Percentiles rank a stretch among this genome's conserved stretches.
phyloP scores from a whole-genome alignment of 2,888 invertebrate genomes.

The Leptopterna dolabrata region DNA sequence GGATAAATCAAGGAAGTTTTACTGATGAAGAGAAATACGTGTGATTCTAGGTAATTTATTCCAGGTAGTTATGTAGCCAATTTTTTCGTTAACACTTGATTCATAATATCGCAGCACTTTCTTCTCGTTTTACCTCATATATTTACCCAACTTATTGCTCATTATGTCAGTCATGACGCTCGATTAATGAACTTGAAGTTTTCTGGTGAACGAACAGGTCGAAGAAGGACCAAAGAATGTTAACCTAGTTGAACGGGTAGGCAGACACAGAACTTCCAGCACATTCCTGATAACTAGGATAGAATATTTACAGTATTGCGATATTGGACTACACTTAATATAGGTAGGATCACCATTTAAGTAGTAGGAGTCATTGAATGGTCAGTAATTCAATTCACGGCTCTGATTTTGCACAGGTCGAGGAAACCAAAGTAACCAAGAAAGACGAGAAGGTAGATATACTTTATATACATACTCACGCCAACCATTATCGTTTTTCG shows the following conservation, averaged over 20 bases:
- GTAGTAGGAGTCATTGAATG: too few relatives aligned
- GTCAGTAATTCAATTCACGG: not conserved
- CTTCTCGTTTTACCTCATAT: too few relatives aligned
- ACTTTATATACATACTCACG: not conserved
- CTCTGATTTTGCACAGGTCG: not conserved
- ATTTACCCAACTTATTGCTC: not conserved
- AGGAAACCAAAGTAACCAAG: conserved; percentile 13
- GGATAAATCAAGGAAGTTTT: too few relatives aligned
- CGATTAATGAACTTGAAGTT: not conserved
- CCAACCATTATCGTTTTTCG: not conserved
- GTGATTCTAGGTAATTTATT: too few relatives aligned
- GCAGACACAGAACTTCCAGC: too few relatives aligned
- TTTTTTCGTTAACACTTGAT: too few relatives aligned
- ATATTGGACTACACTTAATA: too few relatives aligned
- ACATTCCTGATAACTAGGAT: too few relatives aligned
- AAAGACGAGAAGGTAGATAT: conserved; percentile 19
- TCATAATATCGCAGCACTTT: too few relatives aligned
- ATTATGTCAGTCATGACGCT: not conserved
- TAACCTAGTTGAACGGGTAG: not conserved
- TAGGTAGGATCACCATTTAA: too few relatives aligned
- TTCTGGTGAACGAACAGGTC: not conserved
- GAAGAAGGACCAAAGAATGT: not conserved
- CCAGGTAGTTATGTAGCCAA: too few relatives aligned
- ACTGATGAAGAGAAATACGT: too few relatives aligned
- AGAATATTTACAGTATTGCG: not conserved